Evolutionary conservation across 1,140 invertebrate genomes (phyloP).

Genomic region (Cyclargus thomasi): DNA sequence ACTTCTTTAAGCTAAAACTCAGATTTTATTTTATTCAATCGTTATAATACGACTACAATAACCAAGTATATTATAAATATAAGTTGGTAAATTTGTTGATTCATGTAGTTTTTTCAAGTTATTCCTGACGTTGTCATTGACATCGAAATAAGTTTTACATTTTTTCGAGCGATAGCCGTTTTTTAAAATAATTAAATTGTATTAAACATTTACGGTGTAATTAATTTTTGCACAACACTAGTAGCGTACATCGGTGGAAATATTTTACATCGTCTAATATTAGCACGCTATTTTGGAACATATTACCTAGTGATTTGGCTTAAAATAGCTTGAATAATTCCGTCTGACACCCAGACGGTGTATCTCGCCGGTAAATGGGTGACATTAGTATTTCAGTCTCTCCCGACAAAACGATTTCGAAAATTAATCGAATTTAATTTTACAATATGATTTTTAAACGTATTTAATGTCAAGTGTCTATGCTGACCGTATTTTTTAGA

Average conservation of each 20-base stretch:
- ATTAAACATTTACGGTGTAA: neutral
- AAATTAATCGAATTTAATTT: slow-evolving; percentile 10
- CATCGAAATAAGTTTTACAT: too few relatives aligned
- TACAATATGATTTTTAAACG: neutral
- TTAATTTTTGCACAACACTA: slow-evolving; percentile 10
- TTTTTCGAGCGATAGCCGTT: too few relatives aligned
- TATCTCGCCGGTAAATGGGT: neutral
- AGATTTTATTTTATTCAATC: too few relatives aligned
- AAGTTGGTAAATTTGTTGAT: too few relatives aligned
- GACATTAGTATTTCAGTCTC: slow-evolving; percentile 7
- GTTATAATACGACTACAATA: too few relatives aligned
- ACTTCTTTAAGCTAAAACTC: too few relatives aligned
- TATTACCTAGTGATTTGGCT: slow-evolving; percentile 10
- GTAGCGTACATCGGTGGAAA: neutral
- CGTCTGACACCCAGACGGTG: slow-evolving; percentile 3
- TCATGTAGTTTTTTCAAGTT: too few relatives aligned
- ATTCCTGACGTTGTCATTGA: too few relatives aligned
- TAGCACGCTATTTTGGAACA: slow-evolving; percentile 1
- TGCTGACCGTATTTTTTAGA: too few relatives aligned
- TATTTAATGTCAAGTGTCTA: neutral
- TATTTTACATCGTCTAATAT: neutral
- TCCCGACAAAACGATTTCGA: neutral
- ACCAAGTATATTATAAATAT: too few relatives aligned
- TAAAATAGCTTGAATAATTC: neutral
- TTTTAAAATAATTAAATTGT: too few relatives aligned